Evolutionary conservation across 2,113 vertebrate species (phyloP), one percentile per base, ranked within the genome.

Genomic region (Uria aalge): DNA sequence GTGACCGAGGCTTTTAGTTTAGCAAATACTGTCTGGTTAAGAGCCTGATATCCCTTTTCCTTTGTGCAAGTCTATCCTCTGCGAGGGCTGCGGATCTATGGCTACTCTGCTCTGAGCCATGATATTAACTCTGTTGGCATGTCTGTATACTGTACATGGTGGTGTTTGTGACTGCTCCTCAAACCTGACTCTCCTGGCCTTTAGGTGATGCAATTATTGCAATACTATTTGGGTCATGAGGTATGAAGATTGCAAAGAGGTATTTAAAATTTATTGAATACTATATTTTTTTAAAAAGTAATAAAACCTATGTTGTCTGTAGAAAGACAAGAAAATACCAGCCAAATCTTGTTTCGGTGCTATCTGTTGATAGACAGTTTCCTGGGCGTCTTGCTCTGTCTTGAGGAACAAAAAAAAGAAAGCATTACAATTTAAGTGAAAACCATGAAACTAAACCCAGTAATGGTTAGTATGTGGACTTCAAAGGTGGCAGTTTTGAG

Each of bases 61-160:
- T 34, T 34, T 67, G 36, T 48, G 19, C 22, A 45, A 18, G 18
- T 62, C 18, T 69, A 0, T 6, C 11, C 13, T 45, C 36, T 72
- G 43, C 10, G 21, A 79, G n/a, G 59, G 52, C 14, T 52, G 57
- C 32, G 67, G 47, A 26, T 15, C 7, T 43, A 12, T 18, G 21
- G 34, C 48, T 74, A 1, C 38, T 53, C 41, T 67, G 66, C 56
- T 74, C 43, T 38, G 26, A 59, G 77, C 60, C 34, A 2, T 7
- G 22, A 7, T 32, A 8, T 36, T 34, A 67, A 32, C 20, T 40
- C 27, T 29, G 38, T n/a, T 53, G 22, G 8, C 1, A 2, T 0
- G 1, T 55, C 36, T 29, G 11, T 73, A 26, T 10, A 1, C 9
- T 30, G 27, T 38, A 16, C 11, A 4, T 38, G 7, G 22, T 29